Evolutionary conservation across 2,888 invertebrate species (phyloP).

Genomic region (Heliconius sara): DNA sequence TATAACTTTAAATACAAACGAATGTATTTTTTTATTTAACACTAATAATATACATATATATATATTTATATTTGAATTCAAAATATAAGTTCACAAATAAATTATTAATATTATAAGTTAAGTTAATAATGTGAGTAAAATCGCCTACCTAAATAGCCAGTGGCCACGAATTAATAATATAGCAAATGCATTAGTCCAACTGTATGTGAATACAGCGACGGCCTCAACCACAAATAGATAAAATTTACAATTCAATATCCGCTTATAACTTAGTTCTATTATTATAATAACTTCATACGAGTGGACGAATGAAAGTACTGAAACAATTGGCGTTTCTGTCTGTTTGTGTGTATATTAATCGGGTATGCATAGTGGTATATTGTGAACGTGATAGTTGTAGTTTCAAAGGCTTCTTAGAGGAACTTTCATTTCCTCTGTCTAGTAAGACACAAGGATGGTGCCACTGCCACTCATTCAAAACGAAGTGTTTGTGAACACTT

Average conservation of each 20-base stretch:
- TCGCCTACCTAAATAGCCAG: neutral
- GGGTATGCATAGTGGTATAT: neutral
- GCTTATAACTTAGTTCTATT: neutral
- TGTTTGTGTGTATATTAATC: neutral
- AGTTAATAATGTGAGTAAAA: neutral
- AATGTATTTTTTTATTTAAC: no score
- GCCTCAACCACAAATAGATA: conserved; percentile 1
- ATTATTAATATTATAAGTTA: neutral
- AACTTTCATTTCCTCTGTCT: no score
- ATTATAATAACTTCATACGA: neutral
- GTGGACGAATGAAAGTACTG: neutral
- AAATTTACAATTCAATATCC: conserved; percentile 8
- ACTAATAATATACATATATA: no score
- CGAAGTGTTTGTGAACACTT: no score
- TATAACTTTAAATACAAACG: no score
- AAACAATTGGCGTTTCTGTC: neutral
- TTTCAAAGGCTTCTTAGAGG: neutral
- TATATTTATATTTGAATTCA: no score
- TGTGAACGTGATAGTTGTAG: neutral
- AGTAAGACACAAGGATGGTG: no score
- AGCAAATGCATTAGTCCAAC: neutral
- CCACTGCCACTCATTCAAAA: no score
- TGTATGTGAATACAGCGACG: conserved; percentile 3
- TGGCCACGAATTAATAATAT: neutral
- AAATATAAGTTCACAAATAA: no score